These are phyloP conservation scores for Lytechinus pictus DNA, from an alignment of 35 echinoderm and acorn worm genomes.

Conservation along the genomic window DNA sequence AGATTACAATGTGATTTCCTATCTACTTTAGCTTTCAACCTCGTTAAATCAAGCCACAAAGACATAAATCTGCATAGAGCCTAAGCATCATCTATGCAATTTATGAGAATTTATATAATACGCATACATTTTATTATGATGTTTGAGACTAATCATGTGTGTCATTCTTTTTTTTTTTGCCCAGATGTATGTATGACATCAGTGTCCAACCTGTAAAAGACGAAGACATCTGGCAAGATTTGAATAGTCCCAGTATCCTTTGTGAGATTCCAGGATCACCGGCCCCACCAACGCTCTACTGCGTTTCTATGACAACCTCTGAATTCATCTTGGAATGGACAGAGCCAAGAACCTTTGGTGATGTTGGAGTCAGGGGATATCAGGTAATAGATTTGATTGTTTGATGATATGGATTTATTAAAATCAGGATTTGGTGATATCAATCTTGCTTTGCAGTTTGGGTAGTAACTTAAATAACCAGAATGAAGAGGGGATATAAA, in stretches of 20 bases:
- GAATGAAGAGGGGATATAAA: too few relatives aligned
- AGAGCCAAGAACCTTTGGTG: slow-evolving; percentile 84
- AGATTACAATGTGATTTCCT: too few relatives aligned
- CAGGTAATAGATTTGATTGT: slow-evolving; percentile 68
- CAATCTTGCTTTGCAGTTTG: too few relatives aligned
- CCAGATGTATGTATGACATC: slow-evolving; percentile 81
- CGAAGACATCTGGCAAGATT: slow-evolving; percentile 85
- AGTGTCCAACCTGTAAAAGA: slow-evolving; percentile 74
- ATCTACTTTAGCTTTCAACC: too few relatives aligned
- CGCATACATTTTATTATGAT: too few relatives aligned
- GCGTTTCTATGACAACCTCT: slow-evolving; percentile 53
- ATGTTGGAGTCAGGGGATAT: slow-evolving; percentile 69
- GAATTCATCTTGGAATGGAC: slow-evolving; percentile 87
- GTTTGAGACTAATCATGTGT: too few relatives aligned
- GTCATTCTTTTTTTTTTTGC: not conserved
- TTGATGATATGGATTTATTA: not conserved
- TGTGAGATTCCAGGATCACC: slow-evolving; percentile 80
- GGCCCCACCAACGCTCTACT: slow-evolving; percentile 76
- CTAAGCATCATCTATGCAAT: too few relatives aligned
- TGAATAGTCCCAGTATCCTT: slow-evolving; percentile 74
- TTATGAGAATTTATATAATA: too few relatives aligned
- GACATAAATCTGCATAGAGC: too few relatives aligned
- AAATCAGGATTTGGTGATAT: too few relatives aligned
- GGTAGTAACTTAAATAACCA: too few relatives aligned
- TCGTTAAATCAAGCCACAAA: too few relatives aligned